These are phyloP conservation scores for Siphamia tubifer DNA, from an alignment of 2,113 vertebrate genomes.

Conservation along the genomic window DNA sequence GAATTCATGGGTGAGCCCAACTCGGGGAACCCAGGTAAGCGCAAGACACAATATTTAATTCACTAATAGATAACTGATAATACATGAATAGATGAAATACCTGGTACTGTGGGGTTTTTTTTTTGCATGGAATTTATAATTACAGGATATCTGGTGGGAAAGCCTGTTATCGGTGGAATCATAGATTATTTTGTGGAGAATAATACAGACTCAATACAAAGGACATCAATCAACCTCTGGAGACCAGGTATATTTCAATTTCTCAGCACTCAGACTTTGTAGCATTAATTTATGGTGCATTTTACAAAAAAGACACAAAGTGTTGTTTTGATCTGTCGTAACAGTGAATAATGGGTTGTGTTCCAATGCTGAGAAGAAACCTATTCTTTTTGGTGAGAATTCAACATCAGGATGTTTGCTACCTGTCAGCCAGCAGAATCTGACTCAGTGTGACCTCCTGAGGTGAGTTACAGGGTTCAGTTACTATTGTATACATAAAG, in stretches of 20 bases:
- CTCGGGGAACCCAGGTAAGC: slow-evolving; percentile 88
- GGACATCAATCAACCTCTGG: slow-evolving; percentile 81
- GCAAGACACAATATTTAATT: background rate
- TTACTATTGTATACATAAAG: background rate
- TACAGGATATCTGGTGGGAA: slow-evolving; percentile 89
- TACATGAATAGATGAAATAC: background rate
- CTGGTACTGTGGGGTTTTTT: background rate
- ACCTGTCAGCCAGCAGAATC: slow-evolving; percentile 67
- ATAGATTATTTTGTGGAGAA: slow-evolving; percentile 36
- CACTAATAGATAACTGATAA: no score
- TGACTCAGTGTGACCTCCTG: slow-evolving; percentile 81
- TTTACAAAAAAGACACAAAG: background rate
- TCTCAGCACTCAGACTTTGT: background rate
- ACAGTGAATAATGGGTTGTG: slow-evolving; percentile 86
- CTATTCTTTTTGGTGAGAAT: slow-evolving; percentile 85
- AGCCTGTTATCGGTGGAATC: slow-evolving; percentile 82
- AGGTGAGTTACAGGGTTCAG: slow-evolving; percentile 77
- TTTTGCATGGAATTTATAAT: background rate
- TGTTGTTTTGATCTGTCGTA: slow-evolving; percentile 8
- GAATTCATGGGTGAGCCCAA: slow-evolving; percentile 45
- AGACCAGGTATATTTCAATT: slow-evolving; percentile 81
- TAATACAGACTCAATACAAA: slow-evolving; percentile 46
- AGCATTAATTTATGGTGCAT: background rate
- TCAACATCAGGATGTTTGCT: slow-evolving; percentile 87
- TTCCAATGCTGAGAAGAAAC: slow-evolving; percentile 62